Conservation (phyloP, 2,113 vertebrate species). For the Gobiocypris rarus region DNA sequence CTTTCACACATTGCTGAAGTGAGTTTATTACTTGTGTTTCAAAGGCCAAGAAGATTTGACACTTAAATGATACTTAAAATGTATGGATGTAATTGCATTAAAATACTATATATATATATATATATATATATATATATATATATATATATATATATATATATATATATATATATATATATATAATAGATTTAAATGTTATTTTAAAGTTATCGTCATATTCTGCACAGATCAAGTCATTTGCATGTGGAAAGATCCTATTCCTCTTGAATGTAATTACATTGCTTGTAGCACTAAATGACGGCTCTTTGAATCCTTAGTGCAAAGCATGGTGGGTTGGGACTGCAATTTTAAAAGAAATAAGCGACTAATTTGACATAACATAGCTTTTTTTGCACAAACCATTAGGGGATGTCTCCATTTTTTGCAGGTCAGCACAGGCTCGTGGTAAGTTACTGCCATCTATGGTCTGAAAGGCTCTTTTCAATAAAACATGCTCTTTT, state of each 20-base stretch:
- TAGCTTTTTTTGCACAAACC: constrained; percentile 47
- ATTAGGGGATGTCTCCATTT: constrained; percentile 42
- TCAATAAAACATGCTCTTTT: constrained; percentile 20
- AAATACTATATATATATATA: not conserved
- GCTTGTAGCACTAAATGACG: constrained; percentile 47
- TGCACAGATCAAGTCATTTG: constrained; percentile 47
- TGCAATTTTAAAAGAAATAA: constrained; percentile 59
- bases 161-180: too few species aligned
- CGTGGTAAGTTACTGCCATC: constrained; percentile 58
- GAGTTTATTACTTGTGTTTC: not conserved
- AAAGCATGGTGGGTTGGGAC: constrained; percentile 21
- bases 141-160: too few species aligned
- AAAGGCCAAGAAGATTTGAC: not conserved
- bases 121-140: too few species aligned
- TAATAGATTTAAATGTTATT: not conserved
- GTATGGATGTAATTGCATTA: not conserved
- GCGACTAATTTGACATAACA: constrained; percentile 59
- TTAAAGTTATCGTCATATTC: constrained; percentile 43
- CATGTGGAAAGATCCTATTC: constrained; percentile 48
- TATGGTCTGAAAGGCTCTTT: constrained; percentile 52
- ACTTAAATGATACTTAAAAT: not conserved
- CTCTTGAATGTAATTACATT: constrained; percentile 45
- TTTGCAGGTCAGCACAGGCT: constrained; percentile 25
- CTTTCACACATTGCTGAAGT: not conserved
- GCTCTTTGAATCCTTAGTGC: constrained; percentile 48